A percentile compares a stretch with the other conserved stretches of the same genome.
Evolutionary conservation across 2,797 vertebrate genomes (phyloP).

Genomic region (Neosilurus mollespiculum): DNA sequence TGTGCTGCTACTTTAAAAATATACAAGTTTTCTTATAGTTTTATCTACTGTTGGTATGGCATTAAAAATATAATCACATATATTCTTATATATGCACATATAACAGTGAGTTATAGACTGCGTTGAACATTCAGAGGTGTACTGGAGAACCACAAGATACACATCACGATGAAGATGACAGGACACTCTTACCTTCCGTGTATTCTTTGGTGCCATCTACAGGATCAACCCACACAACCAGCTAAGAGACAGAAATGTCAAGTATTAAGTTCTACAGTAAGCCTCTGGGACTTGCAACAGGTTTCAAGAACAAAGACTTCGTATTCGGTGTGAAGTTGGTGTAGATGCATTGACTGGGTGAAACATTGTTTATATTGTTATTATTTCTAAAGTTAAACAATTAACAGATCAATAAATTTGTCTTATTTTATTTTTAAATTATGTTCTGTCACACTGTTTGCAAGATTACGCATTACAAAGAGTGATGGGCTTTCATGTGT

Average conservation of each 20-base stretch:
- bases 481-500: not conserved
- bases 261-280: not conserved
- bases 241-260: slow-evolving; percentile 67
- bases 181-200: slow-evolving; percentile 84
- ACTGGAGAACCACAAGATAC: not conserved
- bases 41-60: not conserved
- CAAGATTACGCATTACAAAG: not conserved
- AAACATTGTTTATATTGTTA: not conserved
- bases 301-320: not conserved
- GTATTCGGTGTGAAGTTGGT: not conserved
- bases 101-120: too few relatives aligned
- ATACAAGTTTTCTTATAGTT: not conserved
- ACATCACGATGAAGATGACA: not conserved
- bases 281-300: not conserved
- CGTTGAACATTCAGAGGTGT: too few relatives aligned
- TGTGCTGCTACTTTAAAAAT: not conserved
- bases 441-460: not conserved
- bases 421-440: too few relatives aligned
- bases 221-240: slow-evolving; percentile 98
- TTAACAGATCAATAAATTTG: not conserved
- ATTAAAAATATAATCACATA: too few relatives aligned
- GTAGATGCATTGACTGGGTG: not conserved
- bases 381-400: not conserved
- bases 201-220: slow-evolving; percentile 98
- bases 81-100: too few relatives aligned